A percentile compares a stretch with the other conserved stretches of the same genome.
These are phyloP conservation scores for Argyrosomus regius DNA, from an alignment of 2,797 vertebrate species.

Conservation along the genomic window DNA sequence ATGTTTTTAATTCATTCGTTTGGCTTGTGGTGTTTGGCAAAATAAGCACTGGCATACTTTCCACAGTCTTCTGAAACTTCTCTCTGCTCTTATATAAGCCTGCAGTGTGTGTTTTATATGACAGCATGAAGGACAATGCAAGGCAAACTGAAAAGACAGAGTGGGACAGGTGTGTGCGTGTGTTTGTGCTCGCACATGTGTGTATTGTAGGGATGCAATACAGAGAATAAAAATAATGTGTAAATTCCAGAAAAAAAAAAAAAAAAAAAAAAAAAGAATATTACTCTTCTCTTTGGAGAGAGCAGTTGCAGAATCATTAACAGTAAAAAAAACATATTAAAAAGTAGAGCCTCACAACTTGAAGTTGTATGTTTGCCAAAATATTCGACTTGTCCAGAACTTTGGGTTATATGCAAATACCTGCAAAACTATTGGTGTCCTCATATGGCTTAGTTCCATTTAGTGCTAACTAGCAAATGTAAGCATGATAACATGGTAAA, in stretches of 20 bases:
- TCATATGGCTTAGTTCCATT: too few relatives aligned
- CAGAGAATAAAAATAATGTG: conserved; percentile 8
- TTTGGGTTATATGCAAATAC: too few relatives aligned
- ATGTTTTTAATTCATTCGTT: conserved; percentile 46
- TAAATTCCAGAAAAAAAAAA: not conserved
- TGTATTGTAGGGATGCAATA: not conserved
- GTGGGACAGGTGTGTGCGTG: conserved; percentile 19
- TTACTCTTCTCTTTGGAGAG: not conserved
- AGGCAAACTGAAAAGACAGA: conserved; percentile 33
- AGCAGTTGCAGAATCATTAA: not conserved
- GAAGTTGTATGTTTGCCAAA: not conserved
- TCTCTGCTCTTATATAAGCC: conserved; percentile 40
- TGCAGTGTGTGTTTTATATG: conserved; percentile 40
- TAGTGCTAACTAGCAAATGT: too few relatives aligned
- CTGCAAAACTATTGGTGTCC: too few relatives aligned
- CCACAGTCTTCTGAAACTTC: conserved; percentile 31
- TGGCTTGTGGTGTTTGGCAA: conserved; percentile 33
- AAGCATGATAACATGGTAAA: too few relatives aligned
- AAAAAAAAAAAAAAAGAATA: not conserved
- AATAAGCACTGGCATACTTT: conserved; percentile 32
- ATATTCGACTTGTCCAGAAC: too few relatives aligned
- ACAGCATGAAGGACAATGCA: conserved; percentile 58
- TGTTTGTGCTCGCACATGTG: not conserved
- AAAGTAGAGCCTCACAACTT: not conserved
- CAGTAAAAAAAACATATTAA: not conserved